Conservation (phyloP, 2,797 vertebrate genomes). For the Oreortyx pictus region DNA sequence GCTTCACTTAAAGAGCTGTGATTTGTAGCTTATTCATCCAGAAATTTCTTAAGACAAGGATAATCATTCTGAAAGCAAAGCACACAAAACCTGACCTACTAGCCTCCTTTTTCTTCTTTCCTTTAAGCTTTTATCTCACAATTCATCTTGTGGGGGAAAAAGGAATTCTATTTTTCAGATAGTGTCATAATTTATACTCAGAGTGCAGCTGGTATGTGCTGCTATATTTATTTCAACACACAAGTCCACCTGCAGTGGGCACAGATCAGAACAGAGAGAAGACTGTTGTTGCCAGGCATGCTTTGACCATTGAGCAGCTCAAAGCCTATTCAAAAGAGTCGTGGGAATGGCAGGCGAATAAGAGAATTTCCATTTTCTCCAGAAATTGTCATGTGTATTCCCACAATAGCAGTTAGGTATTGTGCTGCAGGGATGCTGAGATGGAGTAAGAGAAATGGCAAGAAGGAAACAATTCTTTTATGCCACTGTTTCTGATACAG, state of each 20-base stretch:
- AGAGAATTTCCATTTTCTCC: neutral
- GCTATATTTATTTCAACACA: neutral
- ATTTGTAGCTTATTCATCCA: slow-evolving; percentile 68
- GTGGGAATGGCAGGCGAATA: neutral
- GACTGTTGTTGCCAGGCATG: neutral
- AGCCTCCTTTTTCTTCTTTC: neutral
- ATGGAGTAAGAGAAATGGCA: neutral
- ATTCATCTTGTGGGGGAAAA: slow-evolving; percentile 27
- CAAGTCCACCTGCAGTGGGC: neutral
- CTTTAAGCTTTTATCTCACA: slow-evolving; percentile 58
- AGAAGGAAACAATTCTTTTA: neutral
- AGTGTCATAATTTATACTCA: slow-evolving; percentile 60
- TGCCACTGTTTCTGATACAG: neutral
- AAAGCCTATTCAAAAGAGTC: neutral
- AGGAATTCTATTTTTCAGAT: slow-evolving; percentile 43
- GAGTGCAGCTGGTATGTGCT: neutral
- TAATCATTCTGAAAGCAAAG: slow-evolving; percentile 66
- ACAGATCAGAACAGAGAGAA: neutral
- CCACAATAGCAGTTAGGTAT: neutral
- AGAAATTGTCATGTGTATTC: neutral
- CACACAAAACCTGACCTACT: slow-evolving; percentile 74
- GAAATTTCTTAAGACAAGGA: slow-evolving; percentile 72
- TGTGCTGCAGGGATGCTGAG: neutral
- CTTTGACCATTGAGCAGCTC: slow-evolving; percentile 39
- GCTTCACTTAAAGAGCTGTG: slow-evolving; percentile 63